phyloP scores from a whole-genome alignment of 1,140 invertebrate genomes.

The Argopecten irradians region DNA sequence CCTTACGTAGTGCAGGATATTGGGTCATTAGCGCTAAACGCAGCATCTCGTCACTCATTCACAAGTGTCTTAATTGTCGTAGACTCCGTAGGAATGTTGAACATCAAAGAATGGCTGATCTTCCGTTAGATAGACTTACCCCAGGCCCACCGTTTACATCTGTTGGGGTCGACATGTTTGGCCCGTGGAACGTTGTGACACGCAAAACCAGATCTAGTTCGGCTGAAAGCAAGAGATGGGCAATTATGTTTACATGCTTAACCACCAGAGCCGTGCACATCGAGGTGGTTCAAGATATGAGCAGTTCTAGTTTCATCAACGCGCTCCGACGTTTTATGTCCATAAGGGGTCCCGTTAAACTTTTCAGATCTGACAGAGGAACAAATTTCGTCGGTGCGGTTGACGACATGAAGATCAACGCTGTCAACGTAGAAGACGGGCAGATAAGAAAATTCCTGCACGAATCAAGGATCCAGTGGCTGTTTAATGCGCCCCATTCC shows the following conservation, averaged over 20 bases:
- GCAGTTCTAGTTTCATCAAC: slow-evolving; percentile 56
- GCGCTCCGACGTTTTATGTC: slow-evolving; percentile 46
- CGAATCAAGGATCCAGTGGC: too few species aligned
- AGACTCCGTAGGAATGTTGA: slow-evolving; percentile 34
- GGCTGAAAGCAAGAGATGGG: slow-evolving; percentile 51
- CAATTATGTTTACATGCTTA: slow-evolving; percentile 51
- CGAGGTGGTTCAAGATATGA: slow-evolving; percentile 54
- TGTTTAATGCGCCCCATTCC: too few species aligned
- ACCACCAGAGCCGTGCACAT: slow-evolving; percentile 49
- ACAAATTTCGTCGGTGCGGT: slow-evolving; percentile 48
- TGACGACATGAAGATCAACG: neutral
- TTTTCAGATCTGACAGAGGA: slow-evolving; percentile 46
- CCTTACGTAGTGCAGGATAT: slow-evolving; percentile 33
- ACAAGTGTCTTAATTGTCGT: slow-evolving; percentile 32
- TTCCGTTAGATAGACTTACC: slow-evolving; percentile 24
- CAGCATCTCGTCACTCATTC: slow-evolving; percentile 26
- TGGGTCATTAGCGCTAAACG: slow-evolving; percentile 39
- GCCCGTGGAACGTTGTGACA: neutral
- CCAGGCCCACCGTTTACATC: slow-evolving; percentile 31
- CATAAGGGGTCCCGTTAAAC: slow-evolving; percentile 37
- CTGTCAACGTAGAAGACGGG: slow-evolving; percentile 31
- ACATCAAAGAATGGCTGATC: slow-evolving; percentile 32
- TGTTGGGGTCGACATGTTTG: slow-evolving; percentile 36
- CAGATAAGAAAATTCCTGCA: neutral
- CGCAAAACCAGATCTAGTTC: slow-evolving; percentile 20